Evolutionary conservation across 2,797 vertebrate genomes (phyloP).

Genomic region (Phrynocephalus guinanensis): DNA sequence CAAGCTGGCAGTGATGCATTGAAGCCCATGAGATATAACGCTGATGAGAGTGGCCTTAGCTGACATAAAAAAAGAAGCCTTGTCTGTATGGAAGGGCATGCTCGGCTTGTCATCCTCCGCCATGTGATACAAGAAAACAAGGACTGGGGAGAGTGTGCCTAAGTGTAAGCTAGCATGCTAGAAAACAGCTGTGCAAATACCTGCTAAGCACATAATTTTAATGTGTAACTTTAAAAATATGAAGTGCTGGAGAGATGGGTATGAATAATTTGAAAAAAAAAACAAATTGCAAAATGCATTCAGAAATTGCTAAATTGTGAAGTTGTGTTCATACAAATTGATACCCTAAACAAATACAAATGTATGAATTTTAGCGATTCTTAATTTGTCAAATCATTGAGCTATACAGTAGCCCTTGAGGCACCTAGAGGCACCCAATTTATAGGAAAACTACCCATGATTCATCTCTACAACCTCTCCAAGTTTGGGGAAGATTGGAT

Average conservation of each 20-base stretch:
- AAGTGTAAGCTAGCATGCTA: conserved; percentile 26
- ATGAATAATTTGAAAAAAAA: no score
- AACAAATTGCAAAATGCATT: no score
- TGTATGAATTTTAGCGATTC: no score
- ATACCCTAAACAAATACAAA: no score
- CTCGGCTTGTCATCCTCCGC: conserved; percentile 36
- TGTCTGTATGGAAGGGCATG: conserved; percentile 49
- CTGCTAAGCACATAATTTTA: not conserved
- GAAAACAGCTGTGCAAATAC: conserved; percentile 33
- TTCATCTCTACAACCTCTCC: no score
- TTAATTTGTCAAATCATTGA: no score
- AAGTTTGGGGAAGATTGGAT: no score
- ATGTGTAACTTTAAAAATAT: conserved; percentile 8
- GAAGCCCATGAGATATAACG: conserved; percentile 60
- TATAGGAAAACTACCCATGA: no score
- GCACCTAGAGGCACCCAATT: no score
- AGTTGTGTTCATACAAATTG: no score
- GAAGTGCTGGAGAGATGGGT: not conserved
- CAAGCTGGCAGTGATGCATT: conserved; percentile 58
- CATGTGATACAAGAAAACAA: conserved; percentile 10
- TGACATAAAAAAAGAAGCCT: conserved; percentile 50
- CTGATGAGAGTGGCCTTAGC: conserved; percentile 59
- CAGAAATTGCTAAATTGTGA: no score
- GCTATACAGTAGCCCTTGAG: no score
- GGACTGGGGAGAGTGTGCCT: conserved; percentile 10